A percentile compares a stretch with the other conserved stretches of the same genome.
Evolutionary conservation across 2,888 invertebrate species (phyloP).

Genomic region (Aleiodes testaceus): DNA sequence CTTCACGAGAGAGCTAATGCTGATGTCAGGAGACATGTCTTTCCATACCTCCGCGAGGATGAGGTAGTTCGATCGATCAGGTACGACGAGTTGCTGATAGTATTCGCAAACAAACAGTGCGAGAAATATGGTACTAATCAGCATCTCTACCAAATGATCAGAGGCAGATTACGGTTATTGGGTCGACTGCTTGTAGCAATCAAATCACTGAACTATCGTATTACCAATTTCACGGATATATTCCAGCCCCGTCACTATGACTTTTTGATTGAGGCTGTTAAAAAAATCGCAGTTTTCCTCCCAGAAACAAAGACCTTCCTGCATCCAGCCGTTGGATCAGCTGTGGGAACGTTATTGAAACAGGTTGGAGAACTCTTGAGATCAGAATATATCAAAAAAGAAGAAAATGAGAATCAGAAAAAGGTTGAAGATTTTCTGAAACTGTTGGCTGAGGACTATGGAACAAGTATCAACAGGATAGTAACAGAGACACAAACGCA

Average conservation of each 20-base stretch:
- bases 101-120: constrained; percentile 51
- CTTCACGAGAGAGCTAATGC: constrained; percentile 47
- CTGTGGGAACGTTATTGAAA: no score
- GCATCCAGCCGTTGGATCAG: no score
- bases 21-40: constrained; percentile 42
- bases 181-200: constrained; percentile 45
- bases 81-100: constrained; percentile 51
- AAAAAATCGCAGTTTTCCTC: no score
- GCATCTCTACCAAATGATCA: constrained; percentile 49
- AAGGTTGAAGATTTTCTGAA: constrained; percentile 44
- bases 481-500: constrained; percentile 37
- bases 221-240: constrained; percentile 36
- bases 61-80: constrained; percentile 44
- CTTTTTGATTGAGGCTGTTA: no score
- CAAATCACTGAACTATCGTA: constrained; percentile 29
- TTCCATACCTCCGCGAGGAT: constrained; percentile 52
- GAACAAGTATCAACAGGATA: constrained; percentile 28
- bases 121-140: constrained; percentile 46
- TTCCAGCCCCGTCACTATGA: no score
- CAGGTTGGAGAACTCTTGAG: constrained; percentile 43
- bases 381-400: constrained; percentile 43
- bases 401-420: constrained; percentile 28
- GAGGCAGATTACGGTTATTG: constrained; percentile 48
- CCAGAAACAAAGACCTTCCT: not conserved
- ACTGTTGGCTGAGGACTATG: constrained; percentile 37